Percentiles rank a stretch among this genome's conserved stretches.
Conservation (phyloP, 2,888 invertebrate genomes). For the Orchesellides sinensis region DNA sequence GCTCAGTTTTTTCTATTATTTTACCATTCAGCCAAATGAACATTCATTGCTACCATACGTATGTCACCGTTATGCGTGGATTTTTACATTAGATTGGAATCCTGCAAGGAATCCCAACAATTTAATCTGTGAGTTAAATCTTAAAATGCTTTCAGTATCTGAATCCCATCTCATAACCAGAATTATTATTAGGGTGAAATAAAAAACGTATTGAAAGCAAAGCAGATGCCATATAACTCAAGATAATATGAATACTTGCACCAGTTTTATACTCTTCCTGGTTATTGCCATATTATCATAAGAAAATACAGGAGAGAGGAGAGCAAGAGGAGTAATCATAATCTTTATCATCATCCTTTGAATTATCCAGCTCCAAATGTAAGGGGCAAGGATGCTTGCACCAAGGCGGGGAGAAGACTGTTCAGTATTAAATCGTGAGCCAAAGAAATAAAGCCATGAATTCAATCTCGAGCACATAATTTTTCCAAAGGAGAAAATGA, state of each 20-base stretch:
- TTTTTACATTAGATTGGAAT: conserved; percentile 25
- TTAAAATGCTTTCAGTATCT: background rate
- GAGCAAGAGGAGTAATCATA: conserved; percentile 33
- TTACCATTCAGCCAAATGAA: conserved; percentile 16
- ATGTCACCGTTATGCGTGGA: too few species aligned
- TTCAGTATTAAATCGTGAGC: conserved; percentile 50
- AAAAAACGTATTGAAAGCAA: conserved; percentile 46
- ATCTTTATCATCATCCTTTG: conserved; percentile 39
- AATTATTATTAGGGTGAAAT: too few species aligned
- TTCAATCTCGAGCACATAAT: conserved; percentile 65
- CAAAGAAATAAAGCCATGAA: conserved; percentile 60
- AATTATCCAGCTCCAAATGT: background rate
- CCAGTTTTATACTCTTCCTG: background rate
- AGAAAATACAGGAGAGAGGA: background rate
- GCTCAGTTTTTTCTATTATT: conserved; percentile 42
- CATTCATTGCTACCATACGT: conserved; percentile 11
- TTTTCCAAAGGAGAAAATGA: conserved; percentile 64
- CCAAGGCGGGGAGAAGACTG: conserved; percentile 35
- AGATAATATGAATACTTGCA: conserved; percentile 25
- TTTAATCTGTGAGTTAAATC: conserved; percentile 57
- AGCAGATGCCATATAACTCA: conserved; percentile 30
- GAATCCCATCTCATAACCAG: too few species aligned
- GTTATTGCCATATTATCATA: conserved; percentile 20
- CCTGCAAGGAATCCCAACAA: conserved; percentile 40
- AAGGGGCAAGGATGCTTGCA: conserved; percentile 18